phyloP scores from a whole-genome alignment of 2,888 invertebrate genomes.

The Acrocera orbiculus region DNA sequence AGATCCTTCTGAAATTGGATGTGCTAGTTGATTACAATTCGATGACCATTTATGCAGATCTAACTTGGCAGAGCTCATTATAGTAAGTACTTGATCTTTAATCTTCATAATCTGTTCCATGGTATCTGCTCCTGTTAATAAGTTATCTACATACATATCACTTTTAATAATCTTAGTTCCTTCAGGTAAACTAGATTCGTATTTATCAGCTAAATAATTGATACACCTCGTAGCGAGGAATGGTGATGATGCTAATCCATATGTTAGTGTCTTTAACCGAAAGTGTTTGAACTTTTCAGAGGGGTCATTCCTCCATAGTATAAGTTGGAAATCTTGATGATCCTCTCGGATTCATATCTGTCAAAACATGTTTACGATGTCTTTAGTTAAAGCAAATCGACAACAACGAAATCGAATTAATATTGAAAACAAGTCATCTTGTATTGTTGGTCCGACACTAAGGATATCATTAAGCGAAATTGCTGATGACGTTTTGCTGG shows the following conservation, averaged over 20 bases:
- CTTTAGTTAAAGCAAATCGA: constrained; percentile 13
- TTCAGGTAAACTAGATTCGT: not conserved
- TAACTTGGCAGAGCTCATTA: not conserved
- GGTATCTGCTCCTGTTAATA: constrained; percentile 10
- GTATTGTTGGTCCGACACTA: constrained; percentile 7
- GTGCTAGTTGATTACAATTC: not conserved
- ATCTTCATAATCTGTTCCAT: constrained; percentile 9
- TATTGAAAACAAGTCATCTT: constrained; percentile 5
- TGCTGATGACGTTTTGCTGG: constrained; percentile 7
- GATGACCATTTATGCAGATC: not conserved
- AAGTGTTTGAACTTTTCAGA: constrained; percentile 19
- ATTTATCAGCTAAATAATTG: not conserved
- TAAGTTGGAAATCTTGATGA: constrained; percentile 2
- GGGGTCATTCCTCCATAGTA: constrained; percentile 1
- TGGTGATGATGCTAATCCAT: constrained; percentile 3
- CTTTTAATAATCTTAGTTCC: constrained; percentile 9
- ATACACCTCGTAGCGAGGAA: constrained; percentile 1
- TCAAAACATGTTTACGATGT: constrained; percentile 11
- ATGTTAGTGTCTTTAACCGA: constrained; percentile 17
- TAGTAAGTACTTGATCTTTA: not conserved
- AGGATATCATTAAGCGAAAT: constrained; percentile 14
- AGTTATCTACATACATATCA: constrained; percentile 14
- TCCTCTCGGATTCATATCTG: constrained; percentile 1
- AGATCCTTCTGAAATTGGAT: too few relatives aligned
- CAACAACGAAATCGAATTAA: constrained; percentile 7